Base-by-base conservation (phyloP, 1,140 invertebrate genomes). In the Listronotus bonariensis region DNA sequence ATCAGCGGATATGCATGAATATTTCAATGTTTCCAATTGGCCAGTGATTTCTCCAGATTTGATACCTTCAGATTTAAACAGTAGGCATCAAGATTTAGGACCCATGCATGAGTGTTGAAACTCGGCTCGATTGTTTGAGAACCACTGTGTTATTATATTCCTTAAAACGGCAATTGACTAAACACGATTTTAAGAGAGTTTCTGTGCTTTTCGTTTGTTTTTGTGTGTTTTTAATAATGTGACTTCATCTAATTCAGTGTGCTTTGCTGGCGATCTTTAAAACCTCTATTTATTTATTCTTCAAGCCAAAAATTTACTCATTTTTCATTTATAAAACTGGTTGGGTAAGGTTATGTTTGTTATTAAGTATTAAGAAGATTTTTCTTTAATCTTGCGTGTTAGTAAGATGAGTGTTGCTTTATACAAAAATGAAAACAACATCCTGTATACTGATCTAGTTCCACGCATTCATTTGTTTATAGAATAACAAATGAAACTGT, bases 311-410 rank as follows among this genome's bases (percentile, higher is more conserved):
- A 49, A 31, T 52, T 26, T 26, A 26, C 12, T 12, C 2, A 9
- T 6, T 52, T 52, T 78, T 79, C 0, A 67, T 78, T 9, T n/a
- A 74, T 68, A 32, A 76, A 76, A 49, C 53, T 69, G 41, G 46
- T 61, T 34, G 62, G 65, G 45, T 64, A 71, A 52, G 41, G 55
- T 65, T 34, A 60, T 46, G 68, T 57, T 59, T 55, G 40, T 55
- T 55, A 55, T 55, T 40, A 38, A 11, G 32, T 40, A 31, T 34
- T 32, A 45, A 14, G 14, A n/a, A 5, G 5, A 26, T 26, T 26
- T 18, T n/a, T 45, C 8, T 45, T 45, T 14, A 8, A 8, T 45
- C 6, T 45, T 6, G n/a, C 9, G 14, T 6, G 2, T 45, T 45
- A n/a, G 10, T 17, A 18, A 6, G 14, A n/a, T 17, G 14, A 8